Evolutionary conservation across 2,113 vertebrate genomes (phyloP), one percentile per base, ranked within the genome.

Genomic region (Lepidothrix coronata): DNA sequence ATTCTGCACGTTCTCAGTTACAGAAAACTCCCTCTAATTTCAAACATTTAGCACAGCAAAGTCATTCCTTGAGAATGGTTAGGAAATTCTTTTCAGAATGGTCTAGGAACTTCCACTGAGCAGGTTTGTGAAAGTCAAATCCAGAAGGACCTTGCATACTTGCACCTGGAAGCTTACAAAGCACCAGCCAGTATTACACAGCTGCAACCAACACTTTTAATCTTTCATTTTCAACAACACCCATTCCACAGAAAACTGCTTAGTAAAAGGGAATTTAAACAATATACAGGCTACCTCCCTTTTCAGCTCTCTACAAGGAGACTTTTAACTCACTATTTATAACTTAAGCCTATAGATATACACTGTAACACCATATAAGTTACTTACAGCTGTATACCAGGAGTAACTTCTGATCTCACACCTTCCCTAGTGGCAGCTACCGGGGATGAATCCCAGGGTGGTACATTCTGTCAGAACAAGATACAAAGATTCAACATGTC

Each of bases 401-500:
- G 30, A 76, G 16, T 58, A 76, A 71, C 30, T 43, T 68, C 22
- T 74, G 33, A 77, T 71, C 78, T 78, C 43, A 59, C 24, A 33
- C 13, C 46, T 72, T 87, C 37, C 39, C 49, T 33, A 59, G 20
- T 21, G 33, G 55, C 54, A 72, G 39, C n/a, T 80, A 10, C 21
- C 33, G 21, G 35, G 33, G 49, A 68, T 48, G 62, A 58, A 67
- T 66, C 65, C 52, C 44, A 74, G 2, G 0, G 0, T 21, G 59
- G 6, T 24, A 28, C 5, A 74, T 25, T 30, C 21, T 52, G 27
- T n/a, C 28, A 73, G 31, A 85, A 5, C 17, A 61, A 80, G 37
- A 35, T 9, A 39, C 23, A 82, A 27, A 58, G 52, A 51, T 67
- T 17, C 0, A 0, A 62, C 48, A 24, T 1, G 2, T 74, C 48